Base-by-base conservation (phyloP, 2,113 vertebrate species). In the Lontra canadensis region DNA sequence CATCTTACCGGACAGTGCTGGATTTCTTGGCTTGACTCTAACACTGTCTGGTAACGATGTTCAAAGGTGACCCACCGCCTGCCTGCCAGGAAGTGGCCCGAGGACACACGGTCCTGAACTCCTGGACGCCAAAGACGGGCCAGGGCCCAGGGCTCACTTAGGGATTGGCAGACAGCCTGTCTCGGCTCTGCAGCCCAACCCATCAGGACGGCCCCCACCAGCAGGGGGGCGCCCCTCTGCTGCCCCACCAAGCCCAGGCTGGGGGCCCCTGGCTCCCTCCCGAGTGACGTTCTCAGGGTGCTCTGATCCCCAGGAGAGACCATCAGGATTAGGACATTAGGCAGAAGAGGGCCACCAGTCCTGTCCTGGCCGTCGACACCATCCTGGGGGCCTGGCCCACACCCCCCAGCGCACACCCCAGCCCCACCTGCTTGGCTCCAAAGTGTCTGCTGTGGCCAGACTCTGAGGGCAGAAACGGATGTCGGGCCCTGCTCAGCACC, bases 21-120 rank as follows among this genome's bases (percentile, higher is more conserved):
- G 99, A 99, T 99, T 99, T 99, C 97, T 90, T 98, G 92, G 98
- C 97, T 99, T 98, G 98, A 98, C 99, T 99, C 99, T 99, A 99
- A 99, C 99, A 99, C 99, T 99, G 99, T 99, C 99, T 99, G 99
- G 99, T 99, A 99, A 99, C 99, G 99, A 99, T 99, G 99, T 99
- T 99, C 99, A 99, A 99, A 99, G 99, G 90, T 99, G 98, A 98
- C 99, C 98, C 96, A 96, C 97, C 25, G 0, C 69, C 44, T 20
- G 9, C 25, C 97, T 96, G 69, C 98, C 25, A 18, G 6, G 97
- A 80, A 4, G 63, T 34, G 31, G 13, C n/a, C 97, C 7, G 85
- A 97, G 96, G 96, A 94, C 36, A 6, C 36, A 18, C 80, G 1
- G 0, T 25, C 23, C 88, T n/a, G 84, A 79, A 36, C 13, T 6